A percentile compares a stretch with the other conserved stretches of the same genome.
phyloP scores from a whole-genome alignment of 53 echinoderm and acorn worm genomes.

The Stichopus horrens region DNA sequence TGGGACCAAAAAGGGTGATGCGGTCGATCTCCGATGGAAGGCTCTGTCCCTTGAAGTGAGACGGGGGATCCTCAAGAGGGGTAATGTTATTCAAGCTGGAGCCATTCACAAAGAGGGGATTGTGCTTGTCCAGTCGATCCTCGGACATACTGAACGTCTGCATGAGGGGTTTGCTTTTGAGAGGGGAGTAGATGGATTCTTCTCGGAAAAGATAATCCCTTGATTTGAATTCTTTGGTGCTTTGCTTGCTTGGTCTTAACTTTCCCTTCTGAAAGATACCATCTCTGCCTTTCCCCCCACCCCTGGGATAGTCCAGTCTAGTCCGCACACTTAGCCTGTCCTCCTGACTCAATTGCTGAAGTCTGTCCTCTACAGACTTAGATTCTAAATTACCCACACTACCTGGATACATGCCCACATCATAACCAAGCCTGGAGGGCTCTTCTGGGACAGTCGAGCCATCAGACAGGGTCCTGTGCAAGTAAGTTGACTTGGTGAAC shows the following conservation, averaged over 20 bases:
- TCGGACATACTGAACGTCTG: constrained; percentile 34
- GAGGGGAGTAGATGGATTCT: constrained; percentile 12
- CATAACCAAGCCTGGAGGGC: background rate
- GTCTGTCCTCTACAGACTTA: constrained; percentile 46
- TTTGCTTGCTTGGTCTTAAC: constrained; percentile 12
- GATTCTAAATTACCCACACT: constrained; percentile 47
- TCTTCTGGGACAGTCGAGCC: constrained; percentile 10
- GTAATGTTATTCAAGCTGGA: constrained; percentile 10
- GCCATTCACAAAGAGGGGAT: constrained; percentile 5
- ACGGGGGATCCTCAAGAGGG: constrained; percentile 24
- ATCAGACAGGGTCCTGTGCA: constrained; percentile 40
- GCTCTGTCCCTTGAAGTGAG: constrained; percentile 54
- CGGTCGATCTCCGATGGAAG: constrained; percentile 58
- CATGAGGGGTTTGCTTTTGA: constrained; percentile 5
- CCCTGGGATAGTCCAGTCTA: constrained; percentile 46
- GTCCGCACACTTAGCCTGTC: constrained; percentile 64
- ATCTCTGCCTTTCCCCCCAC: constrained; percentile 36
- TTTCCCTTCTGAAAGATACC: background rate
- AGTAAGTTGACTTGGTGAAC: constrained; percentile 34
- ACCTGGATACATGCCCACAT: constrained; percentile 2
- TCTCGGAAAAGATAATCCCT: constrained; percentile 11
- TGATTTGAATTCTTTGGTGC: constrained; percentile 9
- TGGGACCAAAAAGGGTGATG: constrained; percentile 63
- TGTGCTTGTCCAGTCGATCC: constrained; percentile 11
- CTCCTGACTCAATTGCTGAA: constrained; percentile 48